These are phyloP conservation scores for Petrosia ficiformis DNA, from an alignment of 37 sponge, comb jelly and placozoan genomes.

Conservation along the genomic window DNA sequence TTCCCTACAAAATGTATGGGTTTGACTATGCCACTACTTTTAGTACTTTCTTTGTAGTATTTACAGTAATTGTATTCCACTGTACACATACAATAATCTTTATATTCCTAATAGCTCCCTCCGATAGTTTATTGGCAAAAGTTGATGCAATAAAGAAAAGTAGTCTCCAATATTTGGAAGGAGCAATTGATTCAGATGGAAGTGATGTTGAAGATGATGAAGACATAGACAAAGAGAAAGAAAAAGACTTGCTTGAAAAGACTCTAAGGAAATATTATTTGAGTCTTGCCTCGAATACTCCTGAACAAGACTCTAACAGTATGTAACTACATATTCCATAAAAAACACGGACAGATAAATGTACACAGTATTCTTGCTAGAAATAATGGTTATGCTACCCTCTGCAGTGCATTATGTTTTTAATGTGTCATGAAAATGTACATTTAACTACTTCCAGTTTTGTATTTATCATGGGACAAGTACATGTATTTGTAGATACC, in stretches of 20 bases:
- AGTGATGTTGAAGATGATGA: conserved; percentile 18
- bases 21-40: too few species aligned
- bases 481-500: too few species aligned
- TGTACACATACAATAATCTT: too few species aligned
- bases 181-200: conserved; percentile 4
- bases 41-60: too few species aligned
- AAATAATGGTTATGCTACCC: too few species aligned
- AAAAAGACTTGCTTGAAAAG: conserved; percentile 3
- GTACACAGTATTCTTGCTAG: not conserved
- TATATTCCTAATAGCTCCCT: too few species aligned
- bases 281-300: not conserved
- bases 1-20: too few species aligned
- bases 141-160: conserved; percentile 25
- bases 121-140: conserved; percentile 1
- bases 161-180: not conserved
- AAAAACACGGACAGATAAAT: too few species aligned
- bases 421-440: too few species aligned
- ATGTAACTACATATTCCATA: not conserved
- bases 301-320: not conserved
- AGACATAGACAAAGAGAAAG: not conserved
- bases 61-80: too few species aligned
- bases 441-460: too few species aligned
- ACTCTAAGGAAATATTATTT: conserved; percentile 17
- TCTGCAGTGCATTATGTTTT: not conserved
- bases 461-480: too few species aligned